These are phyloP conservation scores for Echeneis naucrates DNA, from an alignment of 2,797 vertebrate species.

Conservation along the genomic window DNA sequence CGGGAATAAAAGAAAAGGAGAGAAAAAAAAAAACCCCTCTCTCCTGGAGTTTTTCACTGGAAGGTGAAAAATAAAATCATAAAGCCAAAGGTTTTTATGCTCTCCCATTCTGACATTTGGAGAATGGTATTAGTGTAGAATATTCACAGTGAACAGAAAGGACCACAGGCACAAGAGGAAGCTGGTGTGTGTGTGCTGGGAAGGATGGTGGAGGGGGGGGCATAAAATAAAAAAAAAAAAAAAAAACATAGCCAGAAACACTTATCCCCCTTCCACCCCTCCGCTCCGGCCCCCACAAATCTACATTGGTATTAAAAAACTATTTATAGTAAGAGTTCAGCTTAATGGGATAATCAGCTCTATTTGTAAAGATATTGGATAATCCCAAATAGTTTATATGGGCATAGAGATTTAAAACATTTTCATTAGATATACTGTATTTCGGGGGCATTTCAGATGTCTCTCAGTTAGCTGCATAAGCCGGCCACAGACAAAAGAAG, in stretches of 20 bases:
- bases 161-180: conserved; percentile 73
- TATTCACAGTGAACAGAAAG: conserved; percentile 77
- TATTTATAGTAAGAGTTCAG: conserved; percentile 85
- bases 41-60: conserved; percentile 75
- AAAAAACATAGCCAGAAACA: conserved; percentile 75
- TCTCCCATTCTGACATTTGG: conserved; percentile 79
- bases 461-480: conserved; percentile 61
- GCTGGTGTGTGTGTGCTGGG: conserved; percentile 14
- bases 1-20: conserved; percentile 71
- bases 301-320: conserved; percentile 84
- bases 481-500: conserved; percentile 62
- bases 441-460: conserved; percentile 73
- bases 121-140: conserved; percentile 84
- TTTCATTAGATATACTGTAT: conserved; percentile 81
- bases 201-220: conserved; percentile 24
- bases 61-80: conserved; percentile 83
- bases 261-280: conserved; percentile 73
- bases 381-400: conserved; percentile 85
- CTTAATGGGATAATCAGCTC: conserved; percentile 87
- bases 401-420: conserved; percentile 82
- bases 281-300: conserved; percentile 73
- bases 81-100: conserved; percentile 73
- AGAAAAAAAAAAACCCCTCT: conserved; percentile 67
- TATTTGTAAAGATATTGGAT: conserved; percentile 87
- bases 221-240: conserved; percentile 75